phyloP scores from a whole-genome alignment of 2,113 vertebrate genomes.

The Eublepharis macularius region DNA sequence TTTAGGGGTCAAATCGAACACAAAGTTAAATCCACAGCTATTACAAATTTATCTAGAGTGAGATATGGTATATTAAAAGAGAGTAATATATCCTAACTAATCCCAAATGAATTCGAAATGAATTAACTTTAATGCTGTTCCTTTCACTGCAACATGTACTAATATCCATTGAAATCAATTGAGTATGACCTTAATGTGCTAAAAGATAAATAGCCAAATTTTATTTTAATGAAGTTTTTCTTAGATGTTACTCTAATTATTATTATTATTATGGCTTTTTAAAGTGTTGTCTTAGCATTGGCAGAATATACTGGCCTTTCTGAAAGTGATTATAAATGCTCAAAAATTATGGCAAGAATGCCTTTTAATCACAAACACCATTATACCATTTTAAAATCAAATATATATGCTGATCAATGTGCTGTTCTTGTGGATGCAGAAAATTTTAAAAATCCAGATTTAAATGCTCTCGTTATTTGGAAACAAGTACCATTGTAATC shows the following conservation, averaged over 20 bases:
- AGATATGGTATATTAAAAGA: slow-evolving; percentile 1
- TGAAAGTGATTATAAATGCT: background rate
- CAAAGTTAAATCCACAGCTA: background rate
- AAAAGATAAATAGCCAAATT: background rate
- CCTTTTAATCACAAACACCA: background rate
- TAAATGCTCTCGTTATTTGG: background rate
- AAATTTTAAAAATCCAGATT: background rate
- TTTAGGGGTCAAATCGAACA: slow-evolving; percentile 11
- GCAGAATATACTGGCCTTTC: background rate
- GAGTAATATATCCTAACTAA: background rate
- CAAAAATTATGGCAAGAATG: background rate
- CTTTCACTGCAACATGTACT: background rate
- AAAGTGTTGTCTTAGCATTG: background rate
- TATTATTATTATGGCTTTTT: background rate
- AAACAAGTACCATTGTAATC: background rate
- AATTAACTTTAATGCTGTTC: background rate
- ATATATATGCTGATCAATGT: background rate
- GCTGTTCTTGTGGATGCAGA: background rate
- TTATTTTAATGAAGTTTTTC: slow-evolving; percentile 1
- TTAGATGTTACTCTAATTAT: background rate
- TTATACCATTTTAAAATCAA: background rate
- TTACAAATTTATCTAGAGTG: background rate
- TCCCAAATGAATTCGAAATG: background rate
- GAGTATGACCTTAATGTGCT: background rate
- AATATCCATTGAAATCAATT: background rate